Base-by-base conservation (phyloP, 1,140 invertebrate species). In the Phortica variegata region DNA sequence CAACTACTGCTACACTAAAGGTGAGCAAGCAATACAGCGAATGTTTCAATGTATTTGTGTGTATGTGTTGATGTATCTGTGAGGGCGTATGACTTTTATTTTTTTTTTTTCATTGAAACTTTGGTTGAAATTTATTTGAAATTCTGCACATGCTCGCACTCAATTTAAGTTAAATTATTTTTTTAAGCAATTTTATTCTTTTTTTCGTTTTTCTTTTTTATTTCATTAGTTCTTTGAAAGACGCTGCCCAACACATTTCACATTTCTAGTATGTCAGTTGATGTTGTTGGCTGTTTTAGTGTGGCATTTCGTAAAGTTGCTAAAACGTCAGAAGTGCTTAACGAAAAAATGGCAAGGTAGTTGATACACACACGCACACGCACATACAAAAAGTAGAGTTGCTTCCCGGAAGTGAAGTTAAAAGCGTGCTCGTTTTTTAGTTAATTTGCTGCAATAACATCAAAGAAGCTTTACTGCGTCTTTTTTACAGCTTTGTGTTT, bases 361-460 rank as follows among this genome's bases (percentile, higher is more conserved):
- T 10, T 26, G 23, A 10, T 5, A 26, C 23, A 10, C 5, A 52
- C 52, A 57, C 51, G 42, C 51, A 41, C 48, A 26, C 33, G 43
- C 65, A 65, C 49, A 53, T 62, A 58, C 52, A 61, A 52, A 50
- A 39, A 50, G 49, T 16, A 36, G 41, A 49, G 31, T 41, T 49
- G 53, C 20, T 46, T 31, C 39, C 39, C 23, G 51, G 54, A 61
- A 65, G 52, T 57, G 43, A 44, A 34, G 51, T 34, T 47, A 63
- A 66, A 66, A 66, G 63, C 68, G 63, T 68, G 68, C 57, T 66
- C 6, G 26, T 7, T 29, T n/a, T 29, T 29, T 34, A 63, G 63
- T 63, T 66, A 66, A 66, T 66, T 66, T 66, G 63, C 63, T 56
- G 63, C 63, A 66, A 68, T 66, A 66, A 66, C 63, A 66, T 68